Base-by-base conservation (phyloP, 2,113 vertebrate species). In the Panurus biarmicus region DNA sequence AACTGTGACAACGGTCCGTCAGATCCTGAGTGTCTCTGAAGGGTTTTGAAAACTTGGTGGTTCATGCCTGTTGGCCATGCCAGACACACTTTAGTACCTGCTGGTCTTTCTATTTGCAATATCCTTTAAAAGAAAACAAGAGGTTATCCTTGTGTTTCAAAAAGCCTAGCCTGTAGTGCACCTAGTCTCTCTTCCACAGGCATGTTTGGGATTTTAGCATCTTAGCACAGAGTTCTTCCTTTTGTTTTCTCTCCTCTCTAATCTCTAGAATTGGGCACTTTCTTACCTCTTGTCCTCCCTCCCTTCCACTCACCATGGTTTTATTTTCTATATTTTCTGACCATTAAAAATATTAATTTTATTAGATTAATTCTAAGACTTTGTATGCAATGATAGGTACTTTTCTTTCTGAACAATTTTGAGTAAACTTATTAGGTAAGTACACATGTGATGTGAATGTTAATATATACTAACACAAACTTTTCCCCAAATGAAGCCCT, bases 21-120 rank as follows among this genome's bases (percentile, higher is more conserved):
- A 50, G 35, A 13, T 11, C 20, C 2, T 31, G 0, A 0, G 8
- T 35, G 26, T 9, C 56, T 58, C 51, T 1, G 1, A 61, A 71
- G 6, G 14, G 51, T 42, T 47, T 11, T 54, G 79, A 38, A 70
- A 75, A 60, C 31, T 44, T 48, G 7, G 18, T n/a, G 11, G n/a
- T 61, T 69, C 7, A 1, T 71, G 48, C 38, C 42, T 81, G 44
- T 23, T 5, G 5, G 33, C 35, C 35, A 7, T 40, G 31, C 21
- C 26, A 76, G 48, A 51, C 7, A 11, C 6, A 3, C 25, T 72
- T 47, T 12, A 79, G 7, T 42, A 47, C 13, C 44, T 51, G 48
- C 24, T 53, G 61, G 19, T 64, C 48, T 21, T 80, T 77, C 57
- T 74, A 58, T 61, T 45, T 5, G 1, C 21, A 36, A 16, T 35